A percentile compares a stretch with the other conserved stretches of the same genome.
Evolutionary conservation across 1,140 invertebrate species (phyloP).

Genomic region (Belonocnema kinseyi): DNA sequence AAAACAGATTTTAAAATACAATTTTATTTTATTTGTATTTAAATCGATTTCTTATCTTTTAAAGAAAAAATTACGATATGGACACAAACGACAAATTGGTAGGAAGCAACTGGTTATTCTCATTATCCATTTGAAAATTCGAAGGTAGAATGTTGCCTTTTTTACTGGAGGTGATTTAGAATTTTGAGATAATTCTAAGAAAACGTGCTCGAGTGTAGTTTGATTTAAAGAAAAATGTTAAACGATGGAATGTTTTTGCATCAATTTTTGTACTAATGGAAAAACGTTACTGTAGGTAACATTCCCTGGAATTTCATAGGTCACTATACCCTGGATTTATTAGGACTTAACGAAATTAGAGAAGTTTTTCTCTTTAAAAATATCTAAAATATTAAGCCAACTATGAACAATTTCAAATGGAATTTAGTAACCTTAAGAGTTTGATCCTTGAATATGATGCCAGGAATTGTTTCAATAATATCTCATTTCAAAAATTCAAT

Average conservation of each 20-base stretch:
- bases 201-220: conserved; percentile 59
- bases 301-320: conserved; percentile 33
- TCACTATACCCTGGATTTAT: neutral
- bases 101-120: neutral
- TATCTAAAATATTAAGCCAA: no score
- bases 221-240: conserved; percentile 57
- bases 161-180: neutral
- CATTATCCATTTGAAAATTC: neutral
- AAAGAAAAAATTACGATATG: no score
- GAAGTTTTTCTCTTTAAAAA: no score
- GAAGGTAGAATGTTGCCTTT: neutral
- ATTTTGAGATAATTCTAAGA: conserved; percentile 38
- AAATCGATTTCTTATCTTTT: no score
- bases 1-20: no score
- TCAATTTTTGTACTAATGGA: neutral
- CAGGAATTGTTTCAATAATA: neutral
- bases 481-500: neutral
- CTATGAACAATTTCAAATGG: no score
- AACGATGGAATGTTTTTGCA: conserved; percentile 48
- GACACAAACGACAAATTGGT: neutral
- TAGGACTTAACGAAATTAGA: no score
- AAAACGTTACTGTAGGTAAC: neutral
- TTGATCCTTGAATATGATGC: neutral
- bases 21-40: no score
- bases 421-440: neutral